Conservation (phyloP, 2,797 vertebrate genomes). For the Margarornis squamiger region DNA sequence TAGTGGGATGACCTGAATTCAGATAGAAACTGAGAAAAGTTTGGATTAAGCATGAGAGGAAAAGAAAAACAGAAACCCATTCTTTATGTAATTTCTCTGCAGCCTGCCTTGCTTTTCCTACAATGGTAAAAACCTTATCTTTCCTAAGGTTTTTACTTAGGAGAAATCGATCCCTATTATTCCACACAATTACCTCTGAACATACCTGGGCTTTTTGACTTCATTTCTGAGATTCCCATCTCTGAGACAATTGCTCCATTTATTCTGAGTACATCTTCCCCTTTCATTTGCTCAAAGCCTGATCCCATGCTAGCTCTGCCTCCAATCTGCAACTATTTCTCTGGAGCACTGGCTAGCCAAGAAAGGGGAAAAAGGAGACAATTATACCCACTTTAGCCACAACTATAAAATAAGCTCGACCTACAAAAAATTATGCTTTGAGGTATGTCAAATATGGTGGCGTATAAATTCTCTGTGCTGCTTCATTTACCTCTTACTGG, state of each 20-base stretch:
- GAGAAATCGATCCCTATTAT: background rate
- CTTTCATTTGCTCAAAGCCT: background rate
- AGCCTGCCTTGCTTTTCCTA: background rate
- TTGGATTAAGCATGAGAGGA: background rate
- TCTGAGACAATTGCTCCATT: conserved; percentile 1
- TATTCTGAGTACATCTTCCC: background rate
- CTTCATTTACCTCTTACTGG: background rate
- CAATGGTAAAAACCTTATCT: background rate
- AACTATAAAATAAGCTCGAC: background rate
- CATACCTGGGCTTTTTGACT: background rate
- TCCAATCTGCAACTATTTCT: background rate
- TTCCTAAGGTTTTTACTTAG: conserved; percentile 9
- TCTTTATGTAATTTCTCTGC: background rate
- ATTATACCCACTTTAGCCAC: background rate
- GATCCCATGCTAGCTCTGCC: background rate
- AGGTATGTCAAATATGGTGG: background rate
- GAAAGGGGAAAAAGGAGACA: background rate
- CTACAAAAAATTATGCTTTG: background rate
- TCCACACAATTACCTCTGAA: conserved; percentile 8
- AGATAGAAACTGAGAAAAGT: background rate
- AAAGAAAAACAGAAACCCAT: background rate
- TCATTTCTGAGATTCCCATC: background rate
- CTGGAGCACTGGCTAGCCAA: background rate
- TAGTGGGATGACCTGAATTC: background rate
- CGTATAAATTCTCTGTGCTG: background rate